Percentiles rank a stretch among this genome's conserved stretches.
These are phyloP conservation scores for Pachycephala philippinensis DNA, from an alignment of 2,113 vertebrate species.

Conservation along the genomic window DNA sequence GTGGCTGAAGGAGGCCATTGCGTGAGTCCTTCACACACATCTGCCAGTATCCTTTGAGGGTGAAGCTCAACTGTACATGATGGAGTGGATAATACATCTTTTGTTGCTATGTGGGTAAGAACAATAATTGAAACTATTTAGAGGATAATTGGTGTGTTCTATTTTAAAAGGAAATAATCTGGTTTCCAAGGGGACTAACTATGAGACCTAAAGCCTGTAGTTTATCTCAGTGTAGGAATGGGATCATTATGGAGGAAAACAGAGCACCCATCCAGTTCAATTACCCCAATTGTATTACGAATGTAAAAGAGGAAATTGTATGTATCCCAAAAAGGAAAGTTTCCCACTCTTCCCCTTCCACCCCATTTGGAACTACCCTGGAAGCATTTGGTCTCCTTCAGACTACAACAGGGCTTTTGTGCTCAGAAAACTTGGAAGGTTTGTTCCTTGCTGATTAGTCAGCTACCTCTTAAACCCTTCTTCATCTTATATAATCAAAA, in stretches of 20 bases:
- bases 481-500: not conserved
- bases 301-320: constrained; percentile 61
- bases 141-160: constrained; percentile 46
- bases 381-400: constrained; percentile 13
- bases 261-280: constrained; percentile 23
- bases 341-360: constrained; percentile 49
- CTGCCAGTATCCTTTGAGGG: not conserved
- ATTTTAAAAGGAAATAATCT: constrained; percentile 43
- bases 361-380: constrained; percentile 31
- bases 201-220: constrained; percentile 29
- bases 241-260: constrained; percentile 11
- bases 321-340: constrained; percentile 35
- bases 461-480: not conserved
- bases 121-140: constrained; percentile 32
- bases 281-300: constrained; percentile 15
- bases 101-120: constrained; percentile 32
- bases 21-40: not conserved
- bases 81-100: constrained; percentile 44
- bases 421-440: constrained; percentile 2
- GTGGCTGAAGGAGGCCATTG: not conserved
- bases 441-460: not conserved
- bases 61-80: constrained; percentile 23
- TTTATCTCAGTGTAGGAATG: constrained; percentile 28
- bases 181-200: constrained; percentile 31
- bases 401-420: constrained; percentile 22